phyloP scores from a whole-genome alignment of 1,140 invertebrate species.

The Drosophila azteca region DNA sequence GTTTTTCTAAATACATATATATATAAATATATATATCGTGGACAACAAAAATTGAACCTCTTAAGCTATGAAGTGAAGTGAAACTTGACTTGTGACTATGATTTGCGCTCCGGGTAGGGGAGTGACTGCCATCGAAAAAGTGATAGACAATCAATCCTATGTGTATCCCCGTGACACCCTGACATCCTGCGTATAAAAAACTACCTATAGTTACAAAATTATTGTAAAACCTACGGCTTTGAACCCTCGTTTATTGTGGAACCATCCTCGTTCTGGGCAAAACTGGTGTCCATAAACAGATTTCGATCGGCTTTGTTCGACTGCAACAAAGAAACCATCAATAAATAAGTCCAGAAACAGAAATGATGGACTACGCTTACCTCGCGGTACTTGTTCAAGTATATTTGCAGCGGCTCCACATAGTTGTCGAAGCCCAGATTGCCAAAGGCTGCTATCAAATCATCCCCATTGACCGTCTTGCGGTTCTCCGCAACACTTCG shows the following conservation, averaged over 20 bases:
- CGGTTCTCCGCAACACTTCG: constrained; percentile 98
- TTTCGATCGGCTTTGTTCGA: constrained; percentile 83
- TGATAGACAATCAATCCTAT: too few species aligned
- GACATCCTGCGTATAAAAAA: too few species aligned
- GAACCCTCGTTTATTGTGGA: constrained; percentile 36
- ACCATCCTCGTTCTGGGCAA: constrained; percentile 54
- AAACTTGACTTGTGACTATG: too few species aligned
- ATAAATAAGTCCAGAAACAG: not conserved
- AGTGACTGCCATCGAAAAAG: not conserved
- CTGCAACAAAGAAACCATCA: constrained; percentile 31
- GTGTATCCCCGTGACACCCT: too few species aligned
- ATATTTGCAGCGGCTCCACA: constrained; percentile 97
- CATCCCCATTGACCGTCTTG: constrained; percentile 99
- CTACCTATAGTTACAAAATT: too few species aligned
- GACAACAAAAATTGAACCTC: too few species aligned
- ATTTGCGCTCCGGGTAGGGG: too few species aligned
- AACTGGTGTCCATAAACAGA: constrained; percentile 65
- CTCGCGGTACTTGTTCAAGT: constrained; percentile 98
- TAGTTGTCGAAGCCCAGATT: constrained; percentile 99
- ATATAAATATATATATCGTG: constrained; percentile 34
- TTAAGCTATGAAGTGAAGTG: too few species aligned
- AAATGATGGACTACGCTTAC: constrained; percentile 24
- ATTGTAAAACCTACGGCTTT: constrained; percentile 43
- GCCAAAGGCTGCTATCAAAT: constrained; percentile 98
- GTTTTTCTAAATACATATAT: constrained; percentile 63